A percentile compares a stretch with the other conserved stretches of the same genome.
Conservation (phyloP, 2,888 invertebrate genomes). For the Scaptomyza polygonia region DNA sequence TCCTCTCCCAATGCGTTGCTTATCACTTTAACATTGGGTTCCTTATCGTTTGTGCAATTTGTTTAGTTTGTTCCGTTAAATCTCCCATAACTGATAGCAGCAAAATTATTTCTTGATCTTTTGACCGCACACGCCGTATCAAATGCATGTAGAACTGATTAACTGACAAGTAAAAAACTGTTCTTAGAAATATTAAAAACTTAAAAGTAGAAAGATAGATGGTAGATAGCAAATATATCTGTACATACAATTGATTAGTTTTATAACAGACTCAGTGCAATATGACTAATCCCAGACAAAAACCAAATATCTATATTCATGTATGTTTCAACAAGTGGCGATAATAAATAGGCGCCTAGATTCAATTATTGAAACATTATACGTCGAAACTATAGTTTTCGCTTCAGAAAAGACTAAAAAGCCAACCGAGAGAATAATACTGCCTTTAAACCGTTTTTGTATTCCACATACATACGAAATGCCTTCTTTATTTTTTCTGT, state of each 20-base stretch:
- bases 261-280: background rate
- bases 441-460: too few species aligned
- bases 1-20: too few species aligned
- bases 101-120: background rate
- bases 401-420: too few species aligned
- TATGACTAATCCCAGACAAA: slow-evolving; percentile 8
- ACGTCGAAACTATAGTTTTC: too few species aligned
- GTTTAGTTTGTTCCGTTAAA: background rate
- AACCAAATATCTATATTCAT: background rate
- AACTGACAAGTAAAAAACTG: background rate
- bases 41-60: slow-evolving; percentile 14
- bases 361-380: background rate
- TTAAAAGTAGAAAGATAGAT: background rate
- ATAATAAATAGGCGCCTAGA: background rate
- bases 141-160: background rate
- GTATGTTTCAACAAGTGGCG: background rate
- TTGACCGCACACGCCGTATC: background rate
- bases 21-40: background rate
- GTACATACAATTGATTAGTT: background rate
- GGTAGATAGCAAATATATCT: background rate
- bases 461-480: background rate
- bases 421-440: slow-evolving; percentile 1
- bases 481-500: background rate
- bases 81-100: background rate
- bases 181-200: background rate